Evolutionary conservation across 1,140 invertebrate genomes (phyloP), one percentile per base, ranked within the genome.

Genomic region (Lineus longissimus): DNA sequence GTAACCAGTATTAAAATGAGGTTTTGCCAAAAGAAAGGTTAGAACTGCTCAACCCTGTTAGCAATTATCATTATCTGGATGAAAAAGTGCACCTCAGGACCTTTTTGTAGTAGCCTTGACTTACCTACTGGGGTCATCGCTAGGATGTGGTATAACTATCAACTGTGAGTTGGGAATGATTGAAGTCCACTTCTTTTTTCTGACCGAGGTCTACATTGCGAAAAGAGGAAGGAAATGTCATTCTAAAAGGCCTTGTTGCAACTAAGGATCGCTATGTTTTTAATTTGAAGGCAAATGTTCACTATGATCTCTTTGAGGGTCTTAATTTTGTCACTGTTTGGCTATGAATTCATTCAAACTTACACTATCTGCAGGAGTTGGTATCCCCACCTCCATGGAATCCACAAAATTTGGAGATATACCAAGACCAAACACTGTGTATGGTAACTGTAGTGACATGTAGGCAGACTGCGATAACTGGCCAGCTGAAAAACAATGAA

Each of bases 151-250:
- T 65, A 98, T 93, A 0, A 98, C 89, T 22, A 98, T 90, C 78
- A 99, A 91, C 82, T 98, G 95, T 0, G 95, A 97, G 79, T 97
- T 99, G 33, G 92, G 96, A 75, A 99, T 98, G 36, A 98, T 91
- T 79, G 96, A 93, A 0, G 89, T 89, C 90, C 92, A 97, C 55
- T 64, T 63, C 58, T 65, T 73, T 29, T 43, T 62, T 61, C 73
- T 61, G 56, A 58, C n/a, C n/a, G n/a, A 47, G 36, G 22, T 29
- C 76, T 81, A 56, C 29, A n/a, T n/a, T n/a, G n/a, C n/a, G n/a
- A 71, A 73, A 19, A 59, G 47, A 36, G 25, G 9, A 7, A 7
- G 23, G 62, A 36, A 36, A 36, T 36, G n/a, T n/a, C n/a, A n/a
- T n/a, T n/a, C n/a, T n/a, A n/a, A n/a, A n/a, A n/a, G n/a, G n/a